A percentile compares a stretch with the other conserved stretches of the same genome.
These are phyloP conservation scores for Equus quagga DNA, from an alignment of 2,113 vertebrate species.

Conservation along the genomic window DNA sequence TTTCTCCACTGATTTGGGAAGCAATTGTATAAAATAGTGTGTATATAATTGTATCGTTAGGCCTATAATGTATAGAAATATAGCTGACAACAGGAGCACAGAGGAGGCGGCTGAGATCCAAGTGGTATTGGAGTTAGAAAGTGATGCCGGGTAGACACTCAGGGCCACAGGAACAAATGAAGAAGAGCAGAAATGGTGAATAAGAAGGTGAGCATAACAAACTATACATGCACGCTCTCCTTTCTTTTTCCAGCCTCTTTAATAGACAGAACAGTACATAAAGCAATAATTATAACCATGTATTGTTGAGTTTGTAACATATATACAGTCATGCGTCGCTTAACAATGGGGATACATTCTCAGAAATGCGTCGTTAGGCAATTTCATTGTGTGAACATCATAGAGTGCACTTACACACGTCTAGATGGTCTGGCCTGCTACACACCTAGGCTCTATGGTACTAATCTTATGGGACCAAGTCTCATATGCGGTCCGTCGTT, in stretches of 20 bases:
- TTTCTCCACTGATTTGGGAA: neutral
- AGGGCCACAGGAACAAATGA: neutral
- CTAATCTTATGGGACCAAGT: no score
- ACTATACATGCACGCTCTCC: neutral
- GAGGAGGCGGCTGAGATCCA: neutral
- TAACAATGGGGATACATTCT: no score
- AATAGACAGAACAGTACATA: neutral
- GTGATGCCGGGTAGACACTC: neutral
- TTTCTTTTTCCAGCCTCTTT: conserved; percentile 4
- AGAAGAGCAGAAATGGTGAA: conserved; percentile 16
- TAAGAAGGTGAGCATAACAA: neutral
- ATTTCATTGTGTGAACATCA: no score
- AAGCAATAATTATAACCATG: neutral
- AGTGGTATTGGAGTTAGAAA: neutral
- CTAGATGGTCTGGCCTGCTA: no score
- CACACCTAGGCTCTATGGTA: no score
- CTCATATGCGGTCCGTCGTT: no score
- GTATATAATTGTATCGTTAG: neutral
- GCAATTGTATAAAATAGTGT: neutral
- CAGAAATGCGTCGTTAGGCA: no score
- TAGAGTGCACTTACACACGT: no score
- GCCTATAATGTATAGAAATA: neutral
- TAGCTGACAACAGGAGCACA: neutral
- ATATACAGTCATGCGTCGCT: neutral
- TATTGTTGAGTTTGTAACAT: neutral